Conservation (phyloP, 2,113 vertebrate species). For the Corvus cornix region DNA sequence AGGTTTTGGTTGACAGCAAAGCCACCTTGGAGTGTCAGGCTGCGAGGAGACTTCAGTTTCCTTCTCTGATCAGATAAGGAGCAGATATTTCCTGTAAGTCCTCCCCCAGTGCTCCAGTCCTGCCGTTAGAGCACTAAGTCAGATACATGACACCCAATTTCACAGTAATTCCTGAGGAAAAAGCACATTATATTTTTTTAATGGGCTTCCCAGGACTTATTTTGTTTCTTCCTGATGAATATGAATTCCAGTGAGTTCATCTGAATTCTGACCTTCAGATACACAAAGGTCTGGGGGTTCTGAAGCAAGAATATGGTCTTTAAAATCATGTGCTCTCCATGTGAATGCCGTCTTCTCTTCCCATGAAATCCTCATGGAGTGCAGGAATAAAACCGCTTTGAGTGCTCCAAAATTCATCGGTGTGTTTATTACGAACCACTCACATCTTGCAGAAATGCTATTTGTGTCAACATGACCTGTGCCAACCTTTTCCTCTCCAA, state of each 20-base stretch:
- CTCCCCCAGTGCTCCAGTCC: not conserved
- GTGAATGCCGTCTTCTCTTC: not conserved
- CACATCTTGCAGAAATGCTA: not conserved
- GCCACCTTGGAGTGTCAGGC: slow-evolving; percentile 40
- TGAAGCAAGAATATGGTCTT: not conserved
- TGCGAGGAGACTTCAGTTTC: not conserved
- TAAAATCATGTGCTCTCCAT: not conserved
- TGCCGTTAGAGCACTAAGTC: slow-evolving; percentile 39
- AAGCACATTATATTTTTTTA: slow-evolving; percentile 38
- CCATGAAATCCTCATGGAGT: not conserved
- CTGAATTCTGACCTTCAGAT: slow-evolving; percentile 20
- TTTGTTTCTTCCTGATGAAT: slow-evolving; percentile 19
- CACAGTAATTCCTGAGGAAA: slow-evolving; percentile 30
- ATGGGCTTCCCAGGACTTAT: slow-evolving; percentile 17
- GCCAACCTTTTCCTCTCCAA: not conserved
- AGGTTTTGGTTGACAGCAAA: slow-evolving; percentile 6
- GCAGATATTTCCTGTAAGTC: slow-evolving; percentile 56
- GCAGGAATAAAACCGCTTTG: not conserved
- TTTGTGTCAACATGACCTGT: not conserved
- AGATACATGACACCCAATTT: slow-evolving; percentile 53
- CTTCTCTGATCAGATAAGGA: slow-evolving; percentile 46
- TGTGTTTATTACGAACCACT: not conserved
- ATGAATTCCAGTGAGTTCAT: not conserved
- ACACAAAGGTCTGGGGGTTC: not conserved
- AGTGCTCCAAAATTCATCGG: not conserved